Base-by-base conservation (phyloP, 2,888 invertebrate genomes). In the Tenthredo mesomela region DNA sequence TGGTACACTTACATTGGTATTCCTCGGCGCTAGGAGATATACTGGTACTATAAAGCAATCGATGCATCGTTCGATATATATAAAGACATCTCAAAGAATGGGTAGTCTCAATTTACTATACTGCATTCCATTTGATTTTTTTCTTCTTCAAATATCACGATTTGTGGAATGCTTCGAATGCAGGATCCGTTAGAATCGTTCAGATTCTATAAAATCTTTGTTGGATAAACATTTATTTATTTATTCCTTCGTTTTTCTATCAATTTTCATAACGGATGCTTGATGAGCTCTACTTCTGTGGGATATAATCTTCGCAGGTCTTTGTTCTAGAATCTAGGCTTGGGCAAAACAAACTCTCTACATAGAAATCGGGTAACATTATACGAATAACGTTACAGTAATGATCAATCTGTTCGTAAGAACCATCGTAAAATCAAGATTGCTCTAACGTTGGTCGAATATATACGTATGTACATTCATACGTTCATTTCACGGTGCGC, bases 211-310 rank as follows among this genome's bases (percentile, higher is more conserved):
- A 47, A 43, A 77, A 77, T 77, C 29, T 50, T 77, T 77, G 33
- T 54, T 29, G 29, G 18, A 54, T 54, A 77, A 50, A 77, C 77
- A 78, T 61, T 78, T 21, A 78, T 37, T 78, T 54, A 78, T 61
- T 78, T 21, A 78, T 37, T 78, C 21, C 58, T 12, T 21, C 78
- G 54, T 61, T 78, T 78, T 61, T 37, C 61, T 58, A 78, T 78
- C 78, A 78, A 78, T 78, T 78, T 78, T 78, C 78, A 58, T 78
- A 78, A 78, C 78, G 78, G 78, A 50, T 61, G 58, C 78, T 78
- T 78, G 40, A 78, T 78, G 78, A 54, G 78, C 78, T 78, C 78
- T 58, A 78, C 58, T 78, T 78, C 78, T 78, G 25, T 58, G 58
- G 78, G 37, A 78, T 58, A 78, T 54, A 21, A 78, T 78, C 78